Evolutionary conservation across 2,113 vertebrate species (phyloP), one percentile per base, ranked within the genome.

Genomic region (Corythornis madagascariensis): DNA sequence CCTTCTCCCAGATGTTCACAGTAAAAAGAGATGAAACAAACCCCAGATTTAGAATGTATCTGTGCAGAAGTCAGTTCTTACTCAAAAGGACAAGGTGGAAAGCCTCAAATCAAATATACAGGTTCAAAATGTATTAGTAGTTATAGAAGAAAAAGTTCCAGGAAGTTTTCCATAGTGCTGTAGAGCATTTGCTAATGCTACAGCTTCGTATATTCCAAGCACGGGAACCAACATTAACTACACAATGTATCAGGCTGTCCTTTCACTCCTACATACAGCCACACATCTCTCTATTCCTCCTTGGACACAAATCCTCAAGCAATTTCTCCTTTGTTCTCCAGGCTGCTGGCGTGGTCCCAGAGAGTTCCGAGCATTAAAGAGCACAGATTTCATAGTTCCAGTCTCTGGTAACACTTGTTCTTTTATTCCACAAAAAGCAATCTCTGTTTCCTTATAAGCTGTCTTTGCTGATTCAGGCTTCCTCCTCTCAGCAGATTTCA

Each of bases 401-500:
- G 50, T 85, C 52, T 70, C 92, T 73, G 67, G 81, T 59, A 79
- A 66, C 21, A 33, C 55, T 89, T 26, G 38, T 12, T 89, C 63
- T 52, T 60, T 83, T 83, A 88, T 79, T 93, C 84, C 91, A 69
- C 38, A 87, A 86, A 72, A 47, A 96, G 38, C 8, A 12, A 86
- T 66, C 55, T 87, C 66, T 45, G 29, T 57, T 96, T 95, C 78
- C 81, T 92, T 92, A 91, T 90, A 89, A 94, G 50, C 50, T 93
- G 45, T 16, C 89, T 95, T 64, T 91, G 91, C 86, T 93, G 92
- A 92, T 91, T 94, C 92, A 94, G 94, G 59, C 50, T 77, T 89
- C 89, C 81, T 77, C 52, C 43, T 91, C 91, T 85, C 89, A 52
- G 75, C 82, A 94, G 88, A 79, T 81, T 90, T 94, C 72, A 74